Evolutionary conservation across 1,140 invertebrate genomes (phyloP).

Genomic region (Rhizoglyphus robini): DNA sequence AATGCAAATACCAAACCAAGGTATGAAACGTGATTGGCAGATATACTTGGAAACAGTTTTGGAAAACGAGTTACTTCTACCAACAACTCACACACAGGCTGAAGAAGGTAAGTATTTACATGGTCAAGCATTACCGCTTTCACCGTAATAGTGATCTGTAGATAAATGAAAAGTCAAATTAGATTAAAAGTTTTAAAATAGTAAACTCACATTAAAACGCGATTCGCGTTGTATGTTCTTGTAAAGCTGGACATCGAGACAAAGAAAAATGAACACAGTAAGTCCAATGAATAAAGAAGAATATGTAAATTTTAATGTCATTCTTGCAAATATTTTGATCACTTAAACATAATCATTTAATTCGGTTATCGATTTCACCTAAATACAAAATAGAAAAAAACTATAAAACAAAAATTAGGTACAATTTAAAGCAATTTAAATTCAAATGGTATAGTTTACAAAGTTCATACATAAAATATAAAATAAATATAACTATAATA

Average conservation of each 20-base stretch:
- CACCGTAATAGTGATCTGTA: conserved; percentile 18
- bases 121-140: conserved; percentile 28
- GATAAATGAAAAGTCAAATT: not conserved
- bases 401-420: too few species aligned
- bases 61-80: conserved; percentile 14
- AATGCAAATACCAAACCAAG: conserved; percentile 56
- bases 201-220: not conserved
- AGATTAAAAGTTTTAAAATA: not conserved
- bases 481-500: too few species aligned
- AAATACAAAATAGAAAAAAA: too few species aligned
- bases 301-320: not conserved
- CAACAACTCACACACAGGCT: conserved; percentile 24
- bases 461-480: too few species aligned
- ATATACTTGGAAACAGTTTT: conserved; percentile 39
- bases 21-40: conserved; percentile 59
- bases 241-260: conserved; percentile 1
- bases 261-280: not conserved
- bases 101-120: conserved; percentile 26
- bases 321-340: not conserved
- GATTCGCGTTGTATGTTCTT: conserved; percentile 3
- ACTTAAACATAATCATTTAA: not conserved
- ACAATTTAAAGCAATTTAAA: too few species aligned
- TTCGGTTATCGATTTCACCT: not conserved
- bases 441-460: too few species aligned
- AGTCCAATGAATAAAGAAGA: too few species aligned